phyloP scores from a whole-genome alignment of 1,140 invertebrate species.

The Leptinotarsa texana region DNA sequence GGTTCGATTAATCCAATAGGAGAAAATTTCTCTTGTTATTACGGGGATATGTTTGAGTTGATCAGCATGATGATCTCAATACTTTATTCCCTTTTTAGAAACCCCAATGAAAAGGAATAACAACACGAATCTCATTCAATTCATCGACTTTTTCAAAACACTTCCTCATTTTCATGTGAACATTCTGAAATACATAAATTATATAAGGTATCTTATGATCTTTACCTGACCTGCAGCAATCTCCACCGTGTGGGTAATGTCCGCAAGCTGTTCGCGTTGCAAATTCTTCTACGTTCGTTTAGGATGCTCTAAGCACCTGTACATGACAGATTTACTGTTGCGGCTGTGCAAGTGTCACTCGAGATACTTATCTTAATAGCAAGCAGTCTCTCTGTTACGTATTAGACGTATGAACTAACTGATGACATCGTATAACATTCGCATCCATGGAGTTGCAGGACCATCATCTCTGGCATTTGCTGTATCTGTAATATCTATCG shows the following conservation, averaged over 20 bases:
- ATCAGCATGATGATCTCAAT: too few relatives aligned
- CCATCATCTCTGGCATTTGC: not conserved
- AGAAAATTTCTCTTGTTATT: too few relatives aligned
- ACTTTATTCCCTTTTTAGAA: too few relatives aligned
- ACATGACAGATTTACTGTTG: slow-evolving; percentile 8
- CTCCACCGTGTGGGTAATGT: not conserved
- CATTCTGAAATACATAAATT: too few relatives aligned
- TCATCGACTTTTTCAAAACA: too few relatives aligned
- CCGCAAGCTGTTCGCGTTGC: not conserved
- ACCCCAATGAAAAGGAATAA: too few relatives aligned
- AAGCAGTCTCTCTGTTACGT: slow-evolving; percentile 1
- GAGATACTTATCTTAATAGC: slow-evolving; percentile 8
- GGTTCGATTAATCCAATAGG: too few relatives aligned
- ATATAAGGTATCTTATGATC: not conserved
- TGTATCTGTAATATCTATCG: too few relatives aligned
- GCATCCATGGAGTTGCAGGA: not conserved
- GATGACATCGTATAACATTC: not conserved
- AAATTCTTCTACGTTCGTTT: slow-evolving; percentile 1
- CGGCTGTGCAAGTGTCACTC: not conserved
- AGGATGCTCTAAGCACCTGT: not conserved
- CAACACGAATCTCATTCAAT: too few relatives aligned
- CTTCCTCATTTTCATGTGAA: too few relatives aligned
- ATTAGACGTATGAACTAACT: slow-evolving; percentile 2
- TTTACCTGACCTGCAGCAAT: not conserved
- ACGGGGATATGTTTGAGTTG: too few relatives aligned